Conservation (phyloP, 2,888 invertebrate genomes). For the Dryobota labecula region DNA sequence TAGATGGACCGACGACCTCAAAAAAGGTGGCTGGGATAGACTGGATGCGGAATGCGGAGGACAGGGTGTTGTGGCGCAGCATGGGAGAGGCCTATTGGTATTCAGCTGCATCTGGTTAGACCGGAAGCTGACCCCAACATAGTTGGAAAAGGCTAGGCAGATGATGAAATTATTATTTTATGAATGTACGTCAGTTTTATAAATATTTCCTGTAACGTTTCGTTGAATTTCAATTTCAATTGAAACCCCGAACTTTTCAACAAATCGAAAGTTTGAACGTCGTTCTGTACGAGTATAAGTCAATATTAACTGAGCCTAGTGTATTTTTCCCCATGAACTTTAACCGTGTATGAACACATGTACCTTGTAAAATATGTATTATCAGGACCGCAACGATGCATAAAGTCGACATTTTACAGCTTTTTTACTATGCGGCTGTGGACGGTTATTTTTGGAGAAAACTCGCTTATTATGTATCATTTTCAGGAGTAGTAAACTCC, state of each 20-base stretch:
- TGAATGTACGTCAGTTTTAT: slow-evolving; percentile 9
- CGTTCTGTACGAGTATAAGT: slow-evolving; percentile 34
- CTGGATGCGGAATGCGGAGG: too few relatives aligned
- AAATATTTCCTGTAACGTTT: slow-evolving; percentile 14
- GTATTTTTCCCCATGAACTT: slow-evolving; percentile 33
- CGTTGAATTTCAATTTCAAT: slow-evolving; percentile 39
- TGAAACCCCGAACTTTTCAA: slow-evolving; percentile 12
- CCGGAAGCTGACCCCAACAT: too few relatives aligned
- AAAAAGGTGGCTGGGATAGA: too few relatives aligned
- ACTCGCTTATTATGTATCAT: slow-evolving; percentile 57
- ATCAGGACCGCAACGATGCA: slow-evolving; percentile 54
- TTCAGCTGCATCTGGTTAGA: too few relatives aligned
- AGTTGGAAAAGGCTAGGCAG: too few relatives aligned
- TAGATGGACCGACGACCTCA: too few relatives aligned
- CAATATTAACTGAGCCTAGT: slow-evolving; percentile 24
- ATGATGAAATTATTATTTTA: slow-evolving; percentile 11
- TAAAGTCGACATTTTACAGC: slow-evolving; percentile 60
- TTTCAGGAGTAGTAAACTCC: slow-evolving; percentile 58
- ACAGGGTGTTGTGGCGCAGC: too few relatives aligned
- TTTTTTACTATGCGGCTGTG: slow-evolving; percentile 58
- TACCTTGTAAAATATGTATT: slow-evolving; percentile 59
- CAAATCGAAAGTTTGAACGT: slow-evolving; percentile 20
- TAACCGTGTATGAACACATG: slow-evolving; percentile 25
- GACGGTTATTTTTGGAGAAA: slow-evolving; percentile 54
- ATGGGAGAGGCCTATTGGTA: too few relatives aligned